Evolutionary conservation across 2,113 vertebrate species (phyloP), one percentile per base, ranked within the genome.

Genomic region (Podarcis muralis): DNA sequence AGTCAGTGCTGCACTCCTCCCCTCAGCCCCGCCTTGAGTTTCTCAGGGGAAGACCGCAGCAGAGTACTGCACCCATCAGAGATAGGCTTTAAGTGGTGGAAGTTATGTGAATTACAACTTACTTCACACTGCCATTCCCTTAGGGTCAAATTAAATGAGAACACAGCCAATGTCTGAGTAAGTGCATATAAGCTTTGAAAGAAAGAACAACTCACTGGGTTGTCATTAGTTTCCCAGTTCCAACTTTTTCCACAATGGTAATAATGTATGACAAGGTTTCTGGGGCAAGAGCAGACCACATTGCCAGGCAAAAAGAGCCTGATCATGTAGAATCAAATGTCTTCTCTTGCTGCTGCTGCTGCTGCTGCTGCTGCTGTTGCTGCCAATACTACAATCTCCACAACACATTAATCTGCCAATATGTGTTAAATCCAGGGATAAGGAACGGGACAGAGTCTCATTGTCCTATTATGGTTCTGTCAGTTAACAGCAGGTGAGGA

Each of bases 181-280:
- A 43, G n/a, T 5, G 81, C 84, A 65, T 84, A 87, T 40, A 84
- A 88, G n/a, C 68, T 87, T 68, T 86, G 91, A 43, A 86, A 74
- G 68, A 16, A 75, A 71, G 93, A 57, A 57, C 16, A 35, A 2
- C 71, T 65, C 74, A 84, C 35, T 75, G 18, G 75, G 81, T 92
- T 72, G 66, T 81, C 53, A 35, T 62, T 59, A 62, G 57, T 92
- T 86, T 40, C 78, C 91, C 35, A 78, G 88, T 76, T 89, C 90
- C 91, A 93, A 35, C 91, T 89, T 89, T 18, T 91, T 62, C 91
- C 83, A 87, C 91, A 89, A 91, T 85, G 91, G 86, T 92, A 87
- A 90, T 12, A 53, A 85, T 87, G 40, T 90, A 6, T 43, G 30
- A 5, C 12, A 20, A 27, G 22, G 2, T 86, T 22, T 86, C 20